A percentile compares a stretch with the other conserved stretches of the same genome.
phyloP scores from a whole-genome alignment of 2,888 invertebrate genomes.

The Ennomos erosarius region DNA sequence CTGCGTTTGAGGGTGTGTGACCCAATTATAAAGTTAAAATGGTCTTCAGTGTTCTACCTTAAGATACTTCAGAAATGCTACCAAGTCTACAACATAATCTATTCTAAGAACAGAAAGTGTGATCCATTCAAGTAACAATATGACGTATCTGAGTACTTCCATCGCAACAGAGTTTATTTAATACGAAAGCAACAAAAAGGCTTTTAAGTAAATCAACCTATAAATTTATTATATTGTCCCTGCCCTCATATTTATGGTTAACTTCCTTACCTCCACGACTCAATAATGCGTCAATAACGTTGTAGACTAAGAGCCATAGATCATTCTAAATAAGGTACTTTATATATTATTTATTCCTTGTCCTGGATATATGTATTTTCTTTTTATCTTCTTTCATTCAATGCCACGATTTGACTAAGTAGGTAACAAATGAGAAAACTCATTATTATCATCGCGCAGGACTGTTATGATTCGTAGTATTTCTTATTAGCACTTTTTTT shows the following conservation, averaged over 20 bases:
- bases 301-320: constrained; percentile 10
- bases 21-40: too few relatives aligned
- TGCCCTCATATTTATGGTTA: constrained; percentile 58
- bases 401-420: too few relatives aligned
- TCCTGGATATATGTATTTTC: too few relatives aligned
- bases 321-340: constrained; percentile 1
- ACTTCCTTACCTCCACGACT: constrained; percentile 62
- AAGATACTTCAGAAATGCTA: too few relatives aligned
- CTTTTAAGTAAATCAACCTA: constrained; percentile 61
- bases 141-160: constrained; percentile 1
- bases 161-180: constrained; percentile 18
- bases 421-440: too few relatives aligned
- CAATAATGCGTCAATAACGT: constrained; percentile 65
- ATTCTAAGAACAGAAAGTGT: neutral
- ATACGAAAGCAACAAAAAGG: constrained; percentile 44
- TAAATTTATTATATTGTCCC: constrained; percentile 43
- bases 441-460: too few relatives aligned
- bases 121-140: constrained; percentile 5
- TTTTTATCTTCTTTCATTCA: too few relatives aligned
- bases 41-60: too few relatives aligned
- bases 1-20: too few relatives aligned
- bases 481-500: too few relatives aligned
- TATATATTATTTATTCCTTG: neutral
- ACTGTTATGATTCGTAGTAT: too few relatives aligned
- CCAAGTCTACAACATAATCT: too few relatives aligned